Evolutionary conservation across 2,113 vertebrate genomes (phyloP).

Genomic region (Myiopsitta monachus): DNA sequence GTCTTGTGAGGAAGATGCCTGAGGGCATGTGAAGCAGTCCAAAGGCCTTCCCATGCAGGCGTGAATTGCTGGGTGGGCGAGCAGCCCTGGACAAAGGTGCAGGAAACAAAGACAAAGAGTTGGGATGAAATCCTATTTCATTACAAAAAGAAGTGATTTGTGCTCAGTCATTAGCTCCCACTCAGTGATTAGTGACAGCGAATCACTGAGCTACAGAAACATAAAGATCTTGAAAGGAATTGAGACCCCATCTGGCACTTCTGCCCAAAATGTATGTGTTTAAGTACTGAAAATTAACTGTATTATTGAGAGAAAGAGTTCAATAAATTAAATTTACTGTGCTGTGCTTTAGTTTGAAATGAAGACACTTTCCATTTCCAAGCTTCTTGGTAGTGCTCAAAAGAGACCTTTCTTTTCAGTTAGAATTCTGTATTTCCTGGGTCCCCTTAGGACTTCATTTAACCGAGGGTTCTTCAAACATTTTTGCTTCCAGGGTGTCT

Average conservation of each 20-base stretch:
- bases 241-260: not conserved
- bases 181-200: not conserved
- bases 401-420: not conserved
- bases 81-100: not conserved
- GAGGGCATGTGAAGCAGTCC: not conserved
- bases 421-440: not conserved
- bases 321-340: not conserved
- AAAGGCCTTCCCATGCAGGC: not conserved
- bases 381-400: not conserved
- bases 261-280: not conserved
- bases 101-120: not conserved
- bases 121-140: not conserved
- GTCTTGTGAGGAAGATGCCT: not conserved
- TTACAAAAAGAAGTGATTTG: not conserved
- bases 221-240: not conserved
- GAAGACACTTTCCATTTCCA: not conserved
- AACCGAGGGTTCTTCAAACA: not conserved
- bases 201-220: not conserved
- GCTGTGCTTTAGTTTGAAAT: not conserved
- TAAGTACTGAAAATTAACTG: not conserved
- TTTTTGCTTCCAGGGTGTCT: not conserved
- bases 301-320: not conserved
- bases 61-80: rapidly evolving
- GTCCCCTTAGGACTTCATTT: not conserved
- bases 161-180: not conserved